phyloP scores from a whole-genome alignment of 2,888 invertebrate species.

The Lydus trimaculatus region DNA sequence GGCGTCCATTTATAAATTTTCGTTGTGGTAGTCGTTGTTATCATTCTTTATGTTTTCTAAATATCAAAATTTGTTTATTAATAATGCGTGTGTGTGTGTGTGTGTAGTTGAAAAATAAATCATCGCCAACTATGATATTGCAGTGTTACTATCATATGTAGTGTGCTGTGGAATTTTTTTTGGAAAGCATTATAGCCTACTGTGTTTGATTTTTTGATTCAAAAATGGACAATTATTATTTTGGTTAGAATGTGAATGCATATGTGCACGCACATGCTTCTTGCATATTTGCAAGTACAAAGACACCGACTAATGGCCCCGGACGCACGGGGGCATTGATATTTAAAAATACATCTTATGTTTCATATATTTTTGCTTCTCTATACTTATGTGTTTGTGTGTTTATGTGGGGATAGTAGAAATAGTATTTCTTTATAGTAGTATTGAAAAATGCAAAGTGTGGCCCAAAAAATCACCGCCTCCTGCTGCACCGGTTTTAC shows the following conservation, averaged over 20 bases:
- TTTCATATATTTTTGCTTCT: neutral
- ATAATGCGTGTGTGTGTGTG: no score
- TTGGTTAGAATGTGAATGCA: neutral
- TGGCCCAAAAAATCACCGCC: conserved; percentile 16
- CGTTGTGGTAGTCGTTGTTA: neutral
- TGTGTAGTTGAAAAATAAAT: no score
- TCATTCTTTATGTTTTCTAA: neutral
- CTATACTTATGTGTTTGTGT: no score
- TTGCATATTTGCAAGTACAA: conserved; percentile 23
- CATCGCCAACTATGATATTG: no score
- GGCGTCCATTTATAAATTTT: neutral
- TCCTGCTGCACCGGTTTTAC: neutral
- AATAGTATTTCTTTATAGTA: neutral
- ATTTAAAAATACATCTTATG: conserved; percentile 22
- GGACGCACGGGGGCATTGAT: conserved; percentile 14
- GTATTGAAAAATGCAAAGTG: conserved; percentile 13
- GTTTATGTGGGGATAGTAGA: no score
- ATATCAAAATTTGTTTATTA: no score
- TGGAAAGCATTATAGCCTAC: neutral
- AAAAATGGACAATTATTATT: neutral
- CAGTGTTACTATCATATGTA: no score
- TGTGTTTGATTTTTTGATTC: neutral
- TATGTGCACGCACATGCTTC: neutral
- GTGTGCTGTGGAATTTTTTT: neutral
- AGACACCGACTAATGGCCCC: conserved; percentile 4